phyloP scores from a whole-genome alignment of 2,113 vertebrate genomes.

The Rhagologus leucostigma region DNA sequence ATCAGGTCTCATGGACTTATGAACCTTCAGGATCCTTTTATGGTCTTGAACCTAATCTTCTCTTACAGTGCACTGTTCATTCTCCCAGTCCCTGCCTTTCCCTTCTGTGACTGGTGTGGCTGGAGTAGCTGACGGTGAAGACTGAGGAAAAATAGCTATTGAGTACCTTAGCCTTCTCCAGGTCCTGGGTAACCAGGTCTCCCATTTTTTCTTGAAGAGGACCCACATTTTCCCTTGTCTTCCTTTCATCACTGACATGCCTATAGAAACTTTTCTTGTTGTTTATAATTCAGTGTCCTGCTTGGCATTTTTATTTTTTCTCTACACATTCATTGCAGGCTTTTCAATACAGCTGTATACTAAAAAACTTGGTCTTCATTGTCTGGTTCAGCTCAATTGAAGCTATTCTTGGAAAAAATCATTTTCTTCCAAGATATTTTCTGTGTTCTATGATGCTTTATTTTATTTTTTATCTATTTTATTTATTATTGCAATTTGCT shows the following conservation, averaged over 20 bases:
- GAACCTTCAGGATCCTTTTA: neutral
- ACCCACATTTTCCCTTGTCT: neutral
- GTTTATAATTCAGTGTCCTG: neutral
- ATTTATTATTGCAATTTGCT: conserved; percentile 37
- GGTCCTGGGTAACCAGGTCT: neutral
- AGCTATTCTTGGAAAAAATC: conserved; percentile 1
- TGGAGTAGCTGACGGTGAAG: neutral
- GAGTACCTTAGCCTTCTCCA: neutral
- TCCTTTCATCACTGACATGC: rapidly evolving
- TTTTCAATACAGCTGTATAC: neutral
- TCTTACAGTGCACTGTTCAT: neutral
- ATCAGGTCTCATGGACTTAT: neutral
- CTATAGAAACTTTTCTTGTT: neutral
- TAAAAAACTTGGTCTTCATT: neutral
- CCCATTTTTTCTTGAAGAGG: neutral
- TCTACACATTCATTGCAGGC: neutral
- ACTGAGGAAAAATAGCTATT: neutral
- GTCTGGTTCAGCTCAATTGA: neutral
- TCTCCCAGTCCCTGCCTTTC: neutral
- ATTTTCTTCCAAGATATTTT: conserved; percentile 14
- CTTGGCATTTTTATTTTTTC: neutral
- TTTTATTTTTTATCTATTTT: conserved; percentile 46
- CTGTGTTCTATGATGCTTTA: neutral
- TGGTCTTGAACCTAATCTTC: neutral
- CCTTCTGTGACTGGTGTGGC: neutral